Conservation (phyloP, 2,888 invertebrate species). For the Hypselothyrea guttata region DNA sequence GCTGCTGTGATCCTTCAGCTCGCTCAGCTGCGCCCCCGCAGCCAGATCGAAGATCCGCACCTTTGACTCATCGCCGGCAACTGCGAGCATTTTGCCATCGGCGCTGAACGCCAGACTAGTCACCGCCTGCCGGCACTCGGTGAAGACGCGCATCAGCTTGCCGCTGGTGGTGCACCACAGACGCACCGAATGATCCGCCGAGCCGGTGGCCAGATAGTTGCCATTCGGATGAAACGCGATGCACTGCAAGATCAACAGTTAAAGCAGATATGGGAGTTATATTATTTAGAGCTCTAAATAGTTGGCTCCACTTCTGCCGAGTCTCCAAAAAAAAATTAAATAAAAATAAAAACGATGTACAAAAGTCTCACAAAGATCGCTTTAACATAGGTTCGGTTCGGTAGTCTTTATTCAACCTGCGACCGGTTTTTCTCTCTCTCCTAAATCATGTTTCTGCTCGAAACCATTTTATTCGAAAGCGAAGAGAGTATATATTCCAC, state of each 20-base stretch:
- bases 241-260: constrained; percentile 55
- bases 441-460: too few species aligned
- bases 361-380: too few species aligned
- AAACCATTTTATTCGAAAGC: too few species aligned
- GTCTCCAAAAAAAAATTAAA: too few species aligned
- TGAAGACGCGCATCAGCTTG: constrained; percentile 90
- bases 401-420: too few species aligned
- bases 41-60: constrained; percentile 87
- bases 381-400: too few species aligned
- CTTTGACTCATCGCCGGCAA: constrained; percentile 88
- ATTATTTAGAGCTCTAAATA: too few species aligned
- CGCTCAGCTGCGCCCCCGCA: constrained; percentile 84
- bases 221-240: constrained; percentile 95
- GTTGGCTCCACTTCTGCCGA: too few species aligned
- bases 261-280: too few species aligned
- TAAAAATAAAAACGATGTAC: too few species aligned
- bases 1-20: constrained; percentile 85
- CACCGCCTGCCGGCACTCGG: constrained; percentile 89
- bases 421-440: too few species aligned
- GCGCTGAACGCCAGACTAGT: constrained; percentile 92
- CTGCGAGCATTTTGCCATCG: constrained; percentile 91
- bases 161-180: constrained; percentile 94
- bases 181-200: constrained; percentile 93
- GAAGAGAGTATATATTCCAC: too few species aligned
- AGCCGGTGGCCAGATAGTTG: constrained; percentile 93